Conservation (phyloP, 2,888 invertebrate genomes). For the Noctuana brunneofusca region DNA sequence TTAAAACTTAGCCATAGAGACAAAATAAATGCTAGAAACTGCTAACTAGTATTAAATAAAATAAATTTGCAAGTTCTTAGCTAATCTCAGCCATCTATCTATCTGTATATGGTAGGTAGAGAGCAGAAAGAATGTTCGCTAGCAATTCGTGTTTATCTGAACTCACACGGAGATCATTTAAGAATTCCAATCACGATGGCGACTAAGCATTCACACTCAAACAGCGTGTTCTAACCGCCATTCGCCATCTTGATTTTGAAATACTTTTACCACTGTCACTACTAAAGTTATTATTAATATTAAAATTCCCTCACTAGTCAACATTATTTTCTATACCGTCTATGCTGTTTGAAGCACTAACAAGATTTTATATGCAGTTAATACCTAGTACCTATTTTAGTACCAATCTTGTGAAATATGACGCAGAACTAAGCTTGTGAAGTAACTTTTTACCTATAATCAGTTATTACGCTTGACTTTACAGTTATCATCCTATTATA, state of each 20-base stretch:
- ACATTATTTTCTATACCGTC: neutral
- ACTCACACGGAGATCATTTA: slow-evolving; percentile 49
- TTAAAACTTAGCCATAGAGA: neutral
- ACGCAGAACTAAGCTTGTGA: slow-evolving; percentile 1
- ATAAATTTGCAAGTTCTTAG: slow-evolving; percentile 31
- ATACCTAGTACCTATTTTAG: neutral
- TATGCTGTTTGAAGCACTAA: neutral
- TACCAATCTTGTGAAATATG: slow-evolving; percentile 1
- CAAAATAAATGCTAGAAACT: neutral
- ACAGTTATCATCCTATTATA: slow-evolving; percentile 35
- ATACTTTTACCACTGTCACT: slow-evolving; percentile 13
- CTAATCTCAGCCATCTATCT: slow-evolving; percentile 34
- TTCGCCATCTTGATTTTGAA: slow-evolving; percentile 19
- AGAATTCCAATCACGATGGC: slow-evolving; percentile 54
- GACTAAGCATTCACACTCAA: slow-evolving; percentile 53
- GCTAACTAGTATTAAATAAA: slow-evolving; percentile 14
- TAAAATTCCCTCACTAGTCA: neutral
- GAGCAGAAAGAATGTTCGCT: slow-evolving; percentile 45
- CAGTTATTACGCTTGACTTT: slow-evolving; percentile 34
- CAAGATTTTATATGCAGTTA: neutral
- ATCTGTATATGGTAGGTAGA: slow-evolving; percentile 33
- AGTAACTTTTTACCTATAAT: slow-evolving; percentile 26
- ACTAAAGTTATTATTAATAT: too few relatives aligned
- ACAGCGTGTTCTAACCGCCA: slow-evolving; percentile 24
- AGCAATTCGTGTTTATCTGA: slow-evolving; percentile 13